These are phyloP conservation scores for Scalopus aquaticus DNA, from an alignment of 2,113 vertebrate genomes.

Conservation along the genomic window DNA sequence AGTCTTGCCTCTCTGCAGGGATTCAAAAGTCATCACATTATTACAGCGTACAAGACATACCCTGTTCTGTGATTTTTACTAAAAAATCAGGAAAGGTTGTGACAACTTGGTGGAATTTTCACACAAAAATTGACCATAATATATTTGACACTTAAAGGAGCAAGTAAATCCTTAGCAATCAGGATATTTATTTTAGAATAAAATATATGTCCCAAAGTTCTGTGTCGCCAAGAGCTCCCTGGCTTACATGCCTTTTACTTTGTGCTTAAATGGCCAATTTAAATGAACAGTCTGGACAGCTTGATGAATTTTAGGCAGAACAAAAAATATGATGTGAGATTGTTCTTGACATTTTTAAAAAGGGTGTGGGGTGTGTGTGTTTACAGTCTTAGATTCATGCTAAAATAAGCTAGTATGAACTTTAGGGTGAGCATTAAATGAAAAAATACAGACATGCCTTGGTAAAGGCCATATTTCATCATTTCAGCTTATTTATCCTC, in stretches of 20 bases:
- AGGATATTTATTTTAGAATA: neutral
- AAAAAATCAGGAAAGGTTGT: neutral
- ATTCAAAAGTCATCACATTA: neutral
- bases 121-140: neutral
- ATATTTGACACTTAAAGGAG: neutral
- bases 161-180: neutral
- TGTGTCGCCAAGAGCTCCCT: neutral
- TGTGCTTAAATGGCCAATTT: neutral
- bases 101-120: neutral
- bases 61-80: neutral
- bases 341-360: conserved; percentile 1
- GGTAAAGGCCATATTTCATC: neutral
- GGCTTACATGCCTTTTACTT: neutral
- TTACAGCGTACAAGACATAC: neutral
- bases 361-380: neutral
- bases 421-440: neutral
- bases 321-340: neutral
- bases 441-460: neutral
- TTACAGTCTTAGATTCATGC: neutral
- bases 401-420: conserved; percentile 28
- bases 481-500: neutral
- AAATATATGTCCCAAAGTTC: neutral
- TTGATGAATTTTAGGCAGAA: neutral
- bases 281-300: neutral
- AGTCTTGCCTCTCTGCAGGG: neutral